phyloP scores from a whole-genome alignment of 2,113 vertebrate genomes.

The Stigmatopora nigra region DNA sequence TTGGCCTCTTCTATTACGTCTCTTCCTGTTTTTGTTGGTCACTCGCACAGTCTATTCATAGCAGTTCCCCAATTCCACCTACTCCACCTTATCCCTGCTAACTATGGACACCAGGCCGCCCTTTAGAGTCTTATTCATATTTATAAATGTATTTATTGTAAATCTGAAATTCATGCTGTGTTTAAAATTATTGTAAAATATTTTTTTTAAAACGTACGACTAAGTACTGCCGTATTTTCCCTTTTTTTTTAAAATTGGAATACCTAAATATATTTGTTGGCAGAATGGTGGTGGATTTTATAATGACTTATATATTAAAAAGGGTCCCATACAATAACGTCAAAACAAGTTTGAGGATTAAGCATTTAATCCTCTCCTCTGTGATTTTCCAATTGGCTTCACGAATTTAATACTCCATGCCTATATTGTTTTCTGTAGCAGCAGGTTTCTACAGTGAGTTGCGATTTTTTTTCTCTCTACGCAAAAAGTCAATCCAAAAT shows the following conservation, averaged over 20 bases:
- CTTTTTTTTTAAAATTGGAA: background rate
- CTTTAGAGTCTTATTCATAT: no score
- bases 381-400: background rate
- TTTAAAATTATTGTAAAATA: no score
- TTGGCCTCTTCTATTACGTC: constrained; percentile 13
- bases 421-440: background rate
- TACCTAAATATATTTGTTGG: background rate
- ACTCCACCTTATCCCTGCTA: background rate
- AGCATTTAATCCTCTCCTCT: background rate
- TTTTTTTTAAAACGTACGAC: no score
- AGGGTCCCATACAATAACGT: background rate
- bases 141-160: no score
- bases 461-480: background rate
- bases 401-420: background rate
- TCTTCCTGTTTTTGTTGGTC: constrained; percentile 34
- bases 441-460: background rate
- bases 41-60: constrained; percentile 26
- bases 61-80: constrained; percentile 3
- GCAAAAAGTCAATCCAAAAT: background rate
- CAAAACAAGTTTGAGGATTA: constrained; percentile 30
- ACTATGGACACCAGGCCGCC: no score
- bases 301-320: background rate
- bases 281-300: background rate
- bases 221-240: no score
- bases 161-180: no score